These are phyloP conservation scores for Nannoperca australis DNA, from an alignment of 2,797 vertebrate genomes.

Conservation along the genomic window DNA sequence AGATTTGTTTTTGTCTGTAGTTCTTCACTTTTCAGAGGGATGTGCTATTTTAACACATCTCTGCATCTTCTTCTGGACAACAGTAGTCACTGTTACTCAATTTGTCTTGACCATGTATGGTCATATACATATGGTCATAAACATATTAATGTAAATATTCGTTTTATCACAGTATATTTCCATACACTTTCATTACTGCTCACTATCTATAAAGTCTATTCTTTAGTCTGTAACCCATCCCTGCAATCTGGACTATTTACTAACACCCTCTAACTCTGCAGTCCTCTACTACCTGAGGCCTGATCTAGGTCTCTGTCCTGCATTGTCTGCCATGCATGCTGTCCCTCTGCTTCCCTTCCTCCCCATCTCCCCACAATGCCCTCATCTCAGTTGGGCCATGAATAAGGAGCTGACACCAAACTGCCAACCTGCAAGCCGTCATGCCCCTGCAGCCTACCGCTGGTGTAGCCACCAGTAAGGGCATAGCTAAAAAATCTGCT, in stretches of 20 bases:
- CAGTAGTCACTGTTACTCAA: conserved; percentile 29
- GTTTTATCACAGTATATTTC: conserved; percentile 11
- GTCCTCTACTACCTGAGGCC: conserved; percentile 36
- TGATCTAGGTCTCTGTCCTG: conserved; percentile 58
- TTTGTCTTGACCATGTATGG: conserved; percentile 36
- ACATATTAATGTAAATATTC: neutral
- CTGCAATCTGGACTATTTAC: conserved; percentile 32
- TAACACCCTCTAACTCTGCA: conserved; percentile 28
- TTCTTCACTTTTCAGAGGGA: conserved; percentile 32
- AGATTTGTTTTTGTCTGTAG: conserved; percentile 53
- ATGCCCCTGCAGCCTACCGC: conserved; percentile 73
- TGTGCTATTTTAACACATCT: conserved; percentile 61
- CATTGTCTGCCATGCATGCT: conserved; percentile 53
- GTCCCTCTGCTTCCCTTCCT: conserved; percentile 46
- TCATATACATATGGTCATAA: too few relatives aligned
- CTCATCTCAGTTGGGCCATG: conserved; percentile 77
- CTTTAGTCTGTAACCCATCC: conserved; percentile 11
- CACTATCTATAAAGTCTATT: conserved; percentile 13
- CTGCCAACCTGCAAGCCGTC: conserved; percentile 84
- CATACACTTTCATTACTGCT: neutral
- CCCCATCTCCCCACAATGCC: conserved; percentile 32
- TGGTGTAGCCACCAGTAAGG: conserved; percentile 61
- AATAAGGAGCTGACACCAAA: conserved; percentile 87
- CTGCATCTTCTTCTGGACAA: conserved; percentile 25
- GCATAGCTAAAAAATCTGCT: conserved; percentile 70